Evolutionary conservation across 2,888 invertebrate species (phyloP), one percentile per base, ranked within the genome.

Genomic region (Steinernema hermaphroditum): DNA sequence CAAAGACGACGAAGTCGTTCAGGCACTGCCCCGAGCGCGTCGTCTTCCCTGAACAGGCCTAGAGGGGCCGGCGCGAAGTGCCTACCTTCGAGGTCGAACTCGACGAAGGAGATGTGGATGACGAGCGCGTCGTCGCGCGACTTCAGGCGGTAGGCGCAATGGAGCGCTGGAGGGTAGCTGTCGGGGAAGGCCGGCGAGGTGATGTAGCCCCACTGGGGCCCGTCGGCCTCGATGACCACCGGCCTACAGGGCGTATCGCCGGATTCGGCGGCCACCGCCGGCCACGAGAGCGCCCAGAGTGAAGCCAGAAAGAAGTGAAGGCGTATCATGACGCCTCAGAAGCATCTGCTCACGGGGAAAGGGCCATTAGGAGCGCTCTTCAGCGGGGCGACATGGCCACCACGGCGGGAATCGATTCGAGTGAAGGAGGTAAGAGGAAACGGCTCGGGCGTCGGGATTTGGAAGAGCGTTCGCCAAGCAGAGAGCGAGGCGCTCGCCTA

Each of bases 1-100:
- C 77, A 16, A 85, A 71, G 22, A 83, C 54, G 4, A 86, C 72
- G 74, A 86, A 86, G 54, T 86, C 84, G 57, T 82, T 77, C 19
- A 85, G 76, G 71, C 86, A 86, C 71, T 84, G 84, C 2, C 68
- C 69, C 14, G 80, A 76, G 57, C 74, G 72, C 12, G 54, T 27
- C 37, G 69, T 27, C 16, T 43, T 41, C 41, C 19, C 69, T 43
- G n/a, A 34, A 37, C 37, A 12, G 37, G 37, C 37, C 6, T 37
- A 37, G 37, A 37, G 37, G n/a, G n/a, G n/a, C n/a, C n/a, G 19
- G 16, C 1, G 6, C 4, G 14, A 34, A 49, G 22, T 14, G 32
- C 62, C 19, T 57, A 16, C 75, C 75, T 0, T 76, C 77, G 44
- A 84, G 57, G 70, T 84, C 84, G 68, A 84, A 81, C 12, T 78